Evolutionary conservation across 1,140 invertebrate species (phyloP), one percentile per base, ranked within the genome.

Genomic region (Drosophila orosa): DNA sequence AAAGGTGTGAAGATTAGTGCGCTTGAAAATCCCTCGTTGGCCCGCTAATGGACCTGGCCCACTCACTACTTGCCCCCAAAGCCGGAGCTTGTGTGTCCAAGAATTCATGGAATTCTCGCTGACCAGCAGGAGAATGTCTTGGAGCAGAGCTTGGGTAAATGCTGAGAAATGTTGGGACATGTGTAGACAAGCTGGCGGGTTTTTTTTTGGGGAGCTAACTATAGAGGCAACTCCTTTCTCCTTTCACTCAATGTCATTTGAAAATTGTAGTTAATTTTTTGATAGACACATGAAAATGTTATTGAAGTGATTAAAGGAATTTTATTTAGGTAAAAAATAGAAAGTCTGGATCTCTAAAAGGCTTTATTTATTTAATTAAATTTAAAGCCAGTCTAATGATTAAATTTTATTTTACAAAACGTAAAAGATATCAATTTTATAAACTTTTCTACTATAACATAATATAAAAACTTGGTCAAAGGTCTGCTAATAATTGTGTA

Each of bases 1-100:
- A 63, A 75, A 90, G 86, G 86, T 90, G 86, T 90, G 86, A 90
- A 82, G 75, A 82, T 90, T 90, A 82, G 75, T 90, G 78, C 78
- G 74, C 69, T 65, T 66, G 54, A 71, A 85, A 78, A 86, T 52
- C 65, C 65, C 61, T 52, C 27, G 61, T 27, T 35, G 40, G 39
- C 29, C 57, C 57, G 74, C 74, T 77, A 77, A 77, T 77, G 74
- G 74, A 77, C 61, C 45, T 68, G 65, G 65, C 65, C 65, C 65
- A 68, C 58, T 61, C 65, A 68, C 58, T 61, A 13, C 61, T 50
- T 22, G 44, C n/a, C 29, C 29, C 24, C 25, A 13, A 29, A 52
- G 48, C 37, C 50, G 60, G 27, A 65, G 58, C 59, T 55, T 74
- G 72, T 74, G 59, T 74, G 69, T 40, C 27, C 47, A 66, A 76